phyloP scores from a whole-genome alignment of 2,888 invertebrate species.

The Synergus japonicus region DNA sequence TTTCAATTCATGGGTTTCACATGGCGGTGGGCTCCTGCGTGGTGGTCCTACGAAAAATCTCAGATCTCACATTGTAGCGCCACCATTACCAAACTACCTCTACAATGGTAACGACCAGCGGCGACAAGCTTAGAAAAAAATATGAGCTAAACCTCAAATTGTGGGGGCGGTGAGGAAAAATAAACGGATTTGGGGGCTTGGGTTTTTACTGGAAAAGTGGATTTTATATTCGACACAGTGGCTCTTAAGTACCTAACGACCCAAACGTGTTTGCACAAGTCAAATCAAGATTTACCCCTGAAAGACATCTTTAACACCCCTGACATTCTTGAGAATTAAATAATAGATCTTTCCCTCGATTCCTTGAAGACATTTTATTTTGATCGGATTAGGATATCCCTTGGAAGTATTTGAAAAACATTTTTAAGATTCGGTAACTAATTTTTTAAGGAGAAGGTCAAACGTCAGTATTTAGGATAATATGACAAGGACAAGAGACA shows the following conservation, averaged over 20 bases:
- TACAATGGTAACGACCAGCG: slow-evolving; percentile 20
- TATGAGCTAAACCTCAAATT: slow-evolving; percentile 39
- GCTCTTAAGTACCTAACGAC: slow-evolving; percentile 1
- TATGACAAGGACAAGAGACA: slow-evolving; percentile 65
- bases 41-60: slow-evolving; percentile 41
- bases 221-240: slow-evolving; percentile 30
- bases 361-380: neutral
- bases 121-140: slow-evolving; percentile 43
- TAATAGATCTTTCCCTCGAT: neutral
- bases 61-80: slow-evolving; percentile 51
- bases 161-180: slow-evolving; percentile 26
- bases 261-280: slow-evolving; percentile 30
- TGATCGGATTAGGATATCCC: slow-evolving; percentile 4
- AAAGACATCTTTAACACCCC: neutral
- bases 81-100: slow-evolving; percentile 44
- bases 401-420: neutral
- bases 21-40: slow-evolving; percentile 36
- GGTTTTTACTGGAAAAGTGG: slow-evolving; percentile 25
- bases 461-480: slow-evolving; percentile 62
- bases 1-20: slow-evolving; percentile 42
- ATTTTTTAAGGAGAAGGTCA: slow-evolving; percentile 14
- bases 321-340: neutral
- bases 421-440: slow-evolving; percentile 3
- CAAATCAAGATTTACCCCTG: slow-evolving; percentile 30
- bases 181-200: slow-evolving; percentile 45